phyloP scores from a whole-genome alignment of 2,888 invertebrate genomes.

The Erebia aethiops region DNA sequence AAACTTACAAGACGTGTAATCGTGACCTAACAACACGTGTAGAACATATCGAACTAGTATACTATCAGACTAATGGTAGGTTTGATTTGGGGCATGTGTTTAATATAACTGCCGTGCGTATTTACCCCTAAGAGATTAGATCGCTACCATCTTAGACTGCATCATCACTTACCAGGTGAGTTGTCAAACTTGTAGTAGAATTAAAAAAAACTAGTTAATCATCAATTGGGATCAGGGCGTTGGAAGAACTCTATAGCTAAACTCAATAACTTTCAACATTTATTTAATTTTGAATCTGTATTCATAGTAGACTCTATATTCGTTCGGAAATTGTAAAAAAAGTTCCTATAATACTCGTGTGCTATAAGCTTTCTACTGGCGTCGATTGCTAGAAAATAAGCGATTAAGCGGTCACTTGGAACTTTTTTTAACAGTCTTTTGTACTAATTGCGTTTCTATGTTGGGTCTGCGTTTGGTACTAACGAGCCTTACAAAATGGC shows the following conservation, averaged over 20 bases:
- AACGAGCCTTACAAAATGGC: conserved; percentile 55
- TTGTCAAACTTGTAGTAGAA: too few relatives aligned
- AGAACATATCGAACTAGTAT: too few relatives aligned
- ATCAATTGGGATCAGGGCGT: too few relatives aligned
- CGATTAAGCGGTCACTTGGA: conserved; percentile 56
- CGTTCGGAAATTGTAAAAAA: conserved; percentile 43
- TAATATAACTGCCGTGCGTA: too few relatives aligned
- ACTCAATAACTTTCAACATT: conserved; percentile 6
- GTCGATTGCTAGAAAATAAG: conserved; percentile 56
- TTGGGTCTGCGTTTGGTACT: conserved; percentile 45
- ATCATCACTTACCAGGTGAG: too few relatives aligned
- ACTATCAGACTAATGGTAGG: too few relatives aligned
- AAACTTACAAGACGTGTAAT: too few relatives aligned
- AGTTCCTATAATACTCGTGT: conserved; percentile 32
- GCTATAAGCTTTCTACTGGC: conserved; percentile 48
- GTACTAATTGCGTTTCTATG: conserved; percentile 63
- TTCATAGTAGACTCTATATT: conserved; percentile 37
- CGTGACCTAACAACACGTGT: too few relatives aligned
- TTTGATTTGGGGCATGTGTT: too few relatives aligned
- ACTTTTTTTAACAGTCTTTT: conserved; percentile 54
- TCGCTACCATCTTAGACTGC: too few relatives aligned
- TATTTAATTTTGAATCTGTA: conserved; percentile 39
- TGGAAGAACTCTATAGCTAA: neutral
- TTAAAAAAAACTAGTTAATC: too few relatives aligned
- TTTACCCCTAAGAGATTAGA: too few relatives aligned